These are phyloP conservation scores for Pogonus chalceus DNA, from an alignment of 1,140 invertebrate genomes.

Conservation along the genomic window DNA sequence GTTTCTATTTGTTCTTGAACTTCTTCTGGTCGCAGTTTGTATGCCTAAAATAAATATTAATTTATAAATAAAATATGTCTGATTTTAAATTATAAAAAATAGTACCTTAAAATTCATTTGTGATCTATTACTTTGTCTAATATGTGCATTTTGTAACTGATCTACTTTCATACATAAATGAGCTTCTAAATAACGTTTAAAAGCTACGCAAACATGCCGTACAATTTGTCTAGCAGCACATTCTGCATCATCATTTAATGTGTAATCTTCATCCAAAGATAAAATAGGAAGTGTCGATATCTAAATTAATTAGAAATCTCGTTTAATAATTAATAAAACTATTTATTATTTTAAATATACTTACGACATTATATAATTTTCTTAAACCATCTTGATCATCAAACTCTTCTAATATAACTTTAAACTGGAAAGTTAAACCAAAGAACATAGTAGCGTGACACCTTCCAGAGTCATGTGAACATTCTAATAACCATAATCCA, in stretches of 20 bases:
- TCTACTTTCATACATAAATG: conserved; percentile 80
- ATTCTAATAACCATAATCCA: conserved; percentile 86
- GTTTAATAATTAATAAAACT: neutral
- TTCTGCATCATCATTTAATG: conserved; percentile 80
- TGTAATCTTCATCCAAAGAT: conserved; percentile 54
- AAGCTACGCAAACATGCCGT: conserved; percentile 80
- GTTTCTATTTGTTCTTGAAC: conserved; percentile 75
- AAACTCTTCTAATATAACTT: conserved; percentile 84
- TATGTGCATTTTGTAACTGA: conserved; percentile 45
- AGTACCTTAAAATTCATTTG: conserved; percentile 23
- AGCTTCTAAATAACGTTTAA: conserved; percentile 86
- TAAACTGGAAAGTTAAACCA: conserved; percentile 83
- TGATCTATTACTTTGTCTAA: conserved; percentile 38
- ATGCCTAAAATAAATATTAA: conserved; percentile 41
- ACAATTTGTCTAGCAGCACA: conserved; percentile 90
- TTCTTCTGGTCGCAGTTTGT: conserved; percentile 62
- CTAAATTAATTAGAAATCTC: conserved; percentile 31
- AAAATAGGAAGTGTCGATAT: conserved; percentile 77
- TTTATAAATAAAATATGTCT: no score
- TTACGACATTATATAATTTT: conserved; percentile 86
- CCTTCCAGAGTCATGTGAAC: conserved; percentile 89
- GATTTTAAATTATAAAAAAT: neutral
- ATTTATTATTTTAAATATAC: conserved; percentile 22
- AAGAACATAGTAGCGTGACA: conserved; percentile 98
- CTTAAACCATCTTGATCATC: conserved; percentile 81